Evolutionary conservation across 23 tunicate species (phyloP).

Genomic region (Trididemnum clinides): DNA sequence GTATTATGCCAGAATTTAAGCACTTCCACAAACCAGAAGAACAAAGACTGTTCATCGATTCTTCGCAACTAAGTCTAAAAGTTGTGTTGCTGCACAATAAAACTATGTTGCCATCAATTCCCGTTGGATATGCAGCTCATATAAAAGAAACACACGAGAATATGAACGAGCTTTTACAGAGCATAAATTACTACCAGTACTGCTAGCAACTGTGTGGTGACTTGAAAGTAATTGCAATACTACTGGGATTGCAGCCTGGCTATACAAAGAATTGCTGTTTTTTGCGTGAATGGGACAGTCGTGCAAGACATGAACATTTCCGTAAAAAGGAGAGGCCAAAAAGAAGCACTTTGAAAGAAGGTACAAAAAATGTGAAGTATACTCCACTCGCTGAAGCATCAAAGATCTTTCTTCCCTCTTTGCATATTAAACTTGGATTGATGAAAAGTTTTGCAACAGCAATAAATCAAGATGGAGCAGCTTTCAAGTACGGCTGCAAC

Average conservation of each 20-base stretch:
- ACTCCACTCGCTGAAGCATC: slow-evolving; percentile 24
- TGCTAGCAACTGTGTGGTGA: slow-evolving; percentile 18
- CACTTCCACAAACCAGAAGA: not conserved
- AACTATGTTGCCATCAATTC: too few species aligned
- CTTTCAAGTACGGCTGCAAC: slow-evolving; percentile 12
- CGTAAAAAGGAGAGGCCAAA: slow-evolving; percentile 13
- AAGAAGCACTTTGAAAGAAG: slow-evolving; percentile 12
- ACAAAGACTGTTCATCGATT: too few species aligned
- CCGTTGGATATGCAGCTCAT: too few species aligned
- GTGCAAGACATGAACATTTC: slow-evolving; percentile 28
- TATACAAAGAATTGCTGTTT: slow-evolving; percentile 32
- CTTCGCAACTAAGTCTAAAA: not conserved
- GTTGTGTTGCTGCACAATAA: not conserved
- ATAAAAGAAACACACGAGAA: too few species aligned
- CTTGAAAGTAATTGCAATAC: slow-evolving; percentile 18
- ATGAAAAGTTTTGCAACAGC: slow-evolving; percentile 39
- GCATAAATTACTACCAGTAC: too few species aligned
- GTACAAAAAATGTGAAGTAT: slow-evolving; percentile 25
- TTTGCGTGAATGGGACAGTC: slow-evolving; percentile 37
- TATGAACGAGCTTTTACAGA: too few species aligned
- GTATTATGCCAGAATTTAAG: too few species aligned
- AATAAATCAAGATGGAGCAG: slow-evolving; percentile 27
- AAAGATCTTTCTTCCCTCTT: slow-evolving; percentile 4
- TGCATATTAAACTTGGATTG: slow-evolving; percentile 29
- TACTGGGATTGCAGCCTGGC: too few species aligned